These are phyloP conservation scores for Microplitis demolitor DNA, from an alignment of 1,140 invertebrate species.

Conservation along the genomic window DNA sequence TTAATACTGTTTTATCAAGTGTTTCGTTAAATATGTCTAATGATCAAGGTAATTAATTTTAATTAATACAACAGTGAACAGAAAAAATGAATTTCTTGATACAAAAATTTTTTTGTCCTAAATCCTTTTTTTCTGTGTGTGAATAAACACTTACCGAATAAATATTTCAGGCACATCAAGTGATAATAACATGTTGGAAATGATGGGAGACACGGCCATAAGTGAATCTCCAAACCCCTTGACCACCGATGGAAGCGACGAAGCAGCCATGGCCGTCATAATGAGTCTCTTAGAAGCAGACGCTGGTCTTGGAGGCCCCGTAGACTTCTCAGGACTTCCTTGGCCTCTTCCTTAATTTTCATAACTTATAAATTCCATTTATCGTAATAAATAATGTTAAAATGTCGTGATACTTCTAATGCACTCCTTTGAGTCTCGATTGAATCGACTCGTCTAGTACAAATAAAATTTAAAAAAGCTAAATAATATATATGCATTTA, in stretches of 20 bases:
- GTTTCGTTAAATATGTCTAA: conserved; percentile 55
- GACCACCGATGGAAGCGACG: conserved; percentile 79
- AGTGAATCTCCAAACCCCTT: conserved; percentile 59
- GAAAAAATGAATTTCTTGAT: no score
- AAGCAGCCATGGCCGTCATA: conserved; percentile 90
- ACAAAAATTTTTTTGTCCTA: no score
- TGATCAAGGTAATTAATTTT: conserved; percentile 50
- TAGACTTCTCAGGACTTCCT: conserved; percentile 85
- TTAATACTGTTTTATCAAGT: conserved; percentile 52
- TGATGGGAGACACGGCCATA: conserved; percentile 64
- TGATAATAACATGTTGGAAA: conserved; percentile 67
- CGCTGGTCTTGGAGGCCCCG: conserved; percentile 75
- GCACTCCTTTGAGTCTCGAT: background rate
- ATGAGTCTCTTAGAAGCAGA: conserved; percentile 87
- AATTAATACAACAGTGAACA: no score
- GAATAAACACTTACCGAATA: no score
- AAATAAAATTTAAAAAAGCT: background rate
- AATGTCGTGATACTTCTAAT: background rate
- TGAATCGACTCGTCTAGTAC: background rate
- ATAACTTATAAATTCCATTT: conserved; percentile 11
- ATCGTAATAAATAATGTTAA: background rate
- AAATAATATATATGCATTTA: no score
- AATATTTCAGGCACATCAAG: conserved; percentile 51
- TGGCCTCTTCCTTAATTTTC: conserved; percentile 77
- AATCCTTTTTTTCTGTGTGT: no score